A percentile compares a stretch with the other conserved stretches of the same genome.
These are phyloP conservation scores for Nettapus auritus DNA, from an alignment of 2,113 vertebrate genomes.

Conservation along the genomic window DNA sequence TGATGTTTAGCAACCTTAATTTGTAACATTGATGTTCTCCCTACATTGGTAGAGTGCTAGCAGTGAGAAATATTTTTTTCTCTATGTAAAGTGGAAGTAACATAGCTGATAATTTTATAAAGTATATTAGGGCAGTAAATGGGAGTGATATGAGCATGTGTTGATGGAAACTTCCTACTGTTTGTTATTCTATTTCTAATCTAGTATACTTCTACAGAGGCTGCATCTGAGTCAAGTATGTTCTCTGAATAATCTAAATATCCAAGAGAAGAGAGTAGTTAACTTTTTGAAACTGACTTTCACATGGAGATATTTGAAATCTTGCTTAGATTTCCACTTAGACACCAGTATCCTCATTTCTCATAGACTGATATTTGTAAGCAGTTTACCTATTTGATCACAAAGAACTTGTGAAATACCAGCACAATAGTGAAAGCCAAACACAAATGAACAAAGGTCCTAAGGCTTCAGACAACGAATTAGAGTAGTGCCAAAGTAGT, in stretches of 20 bases:
- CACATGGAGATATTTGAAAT: background rate
- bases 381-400: background rate
- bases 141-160: background rate
- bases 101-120: background rate
- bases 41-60: background rate
- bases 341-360: background rate
- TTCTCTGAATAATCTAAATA: background rate
- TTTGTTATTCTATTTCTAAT: background rate
- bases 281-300: background rate
- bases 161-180: background rate
- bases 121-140: background rate
- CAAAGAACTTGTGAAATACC: background rate
- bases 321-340: background rate
- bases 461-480: background rate
- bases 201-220: background rate
- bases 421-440: background rate
- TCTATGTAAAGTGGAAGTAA: background rate
- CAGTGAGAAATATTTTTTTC: background rate
- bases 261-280: background rate
- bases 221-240: background rate
- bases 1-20: background rate
- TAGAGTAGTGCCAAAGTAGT: background rate
- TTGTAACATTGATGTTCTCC: background rate
- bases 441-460: background rate
- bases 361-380: constrained; percentile 7